phyloP scores from a whole-genome alignment of 64 coral and sea anemone species.

The Orbicella faveolata region DNA sequence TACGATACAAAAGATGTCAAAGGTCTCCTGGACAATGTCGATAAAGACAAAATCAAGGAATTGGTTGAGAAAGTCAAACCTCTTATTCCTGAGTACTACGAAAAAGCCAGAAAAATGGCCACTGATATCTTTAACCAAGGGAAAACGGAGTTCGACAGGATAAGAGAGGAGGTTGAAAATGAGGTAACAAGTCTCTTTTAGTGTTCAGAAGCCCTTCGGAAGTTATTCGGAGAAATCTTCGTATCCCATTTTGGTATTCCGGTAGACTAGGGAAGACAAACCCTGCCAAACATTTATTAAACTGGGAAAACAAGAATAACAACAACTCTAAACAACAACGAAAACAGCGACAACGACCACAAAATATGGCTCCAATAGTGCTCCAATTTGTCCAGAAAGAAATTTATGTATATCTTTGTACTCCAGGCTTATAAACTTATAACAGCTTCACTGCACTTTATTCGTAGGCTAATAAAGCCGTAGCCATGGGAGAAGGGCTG shows the following conservation, averaged over 20 bases:
- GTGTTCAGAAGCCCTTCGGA: too few relatives aligned
- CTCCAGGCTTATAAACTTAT: neutral
- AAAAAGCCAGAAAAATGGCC: conserved; percentile 37
- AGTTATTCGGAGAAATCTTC: too few relatives aligned
- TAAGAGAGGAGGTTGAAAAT: conserved; percentile 60
- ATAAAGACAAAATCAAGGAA: conserved; percentile 59
- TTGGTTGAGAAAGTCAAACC: conserved; percentile 67
- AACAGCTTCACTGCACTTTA: neutral
- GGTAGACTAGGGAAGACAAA: too few relatives aligned
- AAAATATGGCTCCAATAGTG: too few relatives aligned
- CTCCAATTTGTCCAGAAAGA: neutral
- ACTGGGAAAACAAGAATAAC: too few relatives aligned
- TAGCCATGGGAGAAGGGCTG: conserved; percentile 33
- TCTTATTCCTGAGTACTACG: conserved; percentile 58
- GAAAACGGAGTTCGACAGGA: conserved; percentile 55
- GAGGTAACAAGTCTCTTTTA: conserved; percentile 38
- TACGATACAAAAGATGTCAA: conserved; percentile 71
- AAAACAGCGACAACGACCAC: too few relatives aligned
- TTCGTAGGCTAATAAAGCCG: conserved; percentile 31
- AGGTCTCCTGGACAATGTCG: conserved; percentile 53
- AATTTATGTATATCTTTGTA: too few relatives aligned
- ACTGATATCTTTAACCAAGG: conserved; percentile 52
- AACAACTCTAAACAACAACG: too few relatives aligned
- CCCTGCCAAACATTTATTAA: too few relatives aligned
- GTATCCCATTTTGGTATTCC: too few relatives aligned